Evolutionary conservation across 2,888 invertebrate species (phyloP), one percentile per base, ranked within the genome.

Genomic region (Spicauda simplicius): DNA sequence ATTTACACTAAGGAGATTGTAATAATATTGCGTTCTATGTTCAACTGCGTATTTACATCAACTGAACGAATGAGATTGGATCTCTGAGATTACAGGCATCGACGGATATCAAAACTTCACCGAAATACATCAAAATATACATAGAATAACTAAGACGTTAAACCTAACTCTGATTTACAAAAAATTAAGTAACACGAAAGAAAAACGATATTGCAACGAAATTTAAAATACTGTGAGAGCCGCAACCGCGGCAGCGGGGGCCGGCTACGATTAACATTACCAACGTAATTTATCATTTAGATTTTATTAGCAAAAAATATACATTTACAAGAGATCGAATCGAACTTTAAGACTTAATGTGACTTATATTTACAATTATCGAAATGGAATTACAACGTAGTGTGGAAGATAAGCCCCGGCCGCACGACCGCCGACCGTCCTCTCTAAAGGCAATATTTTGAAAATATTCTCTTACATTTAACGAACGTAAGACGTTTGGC

Each of bases 271-370:
- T 10, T 56, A 50, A 63, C 55, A 59, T 54, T 82, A 82, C 74
- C 63, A 71, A 74, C 70, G 74, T 73, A 74, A 74, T 71, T 70
- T 70, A 71, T 76, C 74, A 74, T 78, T 73, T 74, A 74, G 72
- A 73, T 74, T 76, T 75, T 75, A 77, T 86, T 90, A 90, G 90
- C 89, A 90, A 91, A 89, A 90, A 88, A 90, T 89, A 91, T 91
- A 92, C 91, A 92, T 91, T 91, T 91, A 93, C 91, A 91, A 90
- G 92, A 92, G 92, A 92, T 92, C 92, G 92, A 92, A 93, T 91
- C 87, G 87, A 91, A 87, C 85, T 88, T 90, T 82, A 88, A 87
- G 90, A 91, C 91, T 91, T 91, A 91, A 89, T 79, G 87, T 85
- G 90, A 90, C 90, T 90, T 85, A 91, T 92, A 92, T 93, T 87